Evolutionary conservation across 2,113 vertebrate genomes (phyloP), one percentile per base, ranked within the genome.

Genomic region (Apteryx owenii): DNA sequence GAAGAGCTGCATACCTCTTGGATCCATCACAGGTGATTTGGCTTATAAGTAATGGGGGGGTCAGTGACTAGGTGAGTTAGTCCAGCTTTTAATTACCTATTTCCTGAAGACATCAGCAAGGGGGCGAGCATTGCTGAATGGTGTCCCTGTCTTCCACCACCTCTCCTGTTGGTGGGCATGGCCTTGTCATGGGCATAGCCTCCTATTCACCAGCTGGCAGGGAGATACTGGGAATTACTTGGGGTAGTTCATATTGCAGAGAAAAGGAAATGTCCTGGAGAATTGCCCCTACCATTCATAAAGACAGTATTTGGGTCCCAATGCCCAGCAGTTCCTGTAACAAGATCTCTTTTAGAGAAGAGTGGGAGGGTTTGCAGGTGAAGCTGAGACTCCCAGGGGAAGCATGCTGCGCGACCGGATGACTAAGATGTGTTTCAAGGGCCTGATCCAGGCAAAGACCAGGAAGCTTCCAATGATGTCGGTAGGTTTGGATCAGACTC

Each of bases 81-180:
- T 68, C 38, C n/a, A 71, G 56, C 28, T 26, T 71, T 87, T 50
- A 76, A 33, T 66, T 81, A 61, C 18, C 21, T 62, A 7, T 81
- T 58, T 50, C n/a, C 20, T 3, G 3, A n/a, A 71, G 51, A 56
- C 1, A 1, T 12, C 33, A 64, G 31, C 2, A 2, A 36, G 4
- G 5, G 10, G 10, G n/a, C 48, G 36, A 73, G 36, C 46, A 87
- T 28, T 0, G 0, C 20, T 40, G 66, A 54, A 70, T 0, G 1
- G 29, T 1, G 1, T 54, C 33, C 42, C 9, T 51, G 10, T 60
- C 33, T 65, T 73, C 13, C 12, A 33, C 22, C 3, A 2, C 9
- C 4, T 60, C 50, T 83, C 38, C 56, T 33, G 42, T 26, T 42
- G 2, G 0, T 51, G 56, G 17, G 4, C 3, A 50, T 0, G 1